These are phyloP conservation scores for Tauraco erythrolophus DNA, from an alignment of 2,113 vertebrate genomes.

Conservation along the genomic window DNA sequence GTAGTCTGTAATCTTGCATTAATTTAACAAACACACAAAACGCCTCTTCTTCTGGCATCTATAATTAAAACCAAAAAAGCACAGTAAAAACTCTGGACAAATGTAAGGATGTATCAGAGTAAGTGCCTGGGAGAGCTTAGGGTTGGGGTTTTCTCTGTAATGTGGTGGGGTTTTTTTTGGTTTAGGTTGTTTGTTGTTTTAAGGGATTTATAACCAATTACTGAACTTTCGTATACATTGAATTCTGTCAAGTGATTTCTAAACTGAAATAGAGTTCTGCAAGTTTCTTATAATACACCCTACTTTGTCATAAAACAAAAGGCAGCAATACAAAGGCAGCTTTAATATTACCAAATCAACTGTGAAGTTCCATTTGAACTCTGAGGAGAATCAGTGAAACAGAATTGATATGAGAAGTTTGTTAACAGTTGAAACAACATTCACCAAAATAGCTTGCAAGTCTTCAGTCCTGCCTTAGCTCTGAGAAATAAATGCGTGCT, in stretches of 20 bases:
- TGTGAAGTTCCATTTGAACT: neutral
- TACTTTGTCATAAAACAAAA: neutral
- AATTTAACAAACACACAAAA: conserved; percentile 99
- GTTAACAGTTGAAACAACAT: neutral
- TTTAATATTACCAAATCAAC: neutral
- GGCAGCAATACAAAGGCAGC: neutral
- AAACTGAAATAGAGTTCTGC: neutral
- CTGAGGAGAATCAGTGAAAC: neutral
- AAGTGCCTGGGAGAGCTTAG: neutral
- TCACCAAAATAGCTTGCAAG: neutral
- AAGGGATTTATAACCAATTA: neutral
- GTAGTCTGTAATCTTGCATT: conserved; percentile 98
- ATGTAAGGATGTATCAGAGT: neutral
- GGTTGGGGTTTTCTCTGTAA: too few species aligned
- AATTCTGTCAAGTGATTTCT: neutral
- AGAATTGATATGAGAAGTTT: neutral
- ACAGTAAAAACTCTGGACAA: conserved; percentile 13
- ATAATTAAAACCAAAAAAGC: conserved; percentile 18
- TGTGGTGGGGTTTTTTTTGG: neutral
- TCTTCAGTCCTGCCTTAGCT: neutral
- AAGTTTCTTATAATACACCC: neutral
- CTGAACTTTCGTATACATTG: neutral
- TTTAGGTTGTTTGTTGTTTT: neutral
- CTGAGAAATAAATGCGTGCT: neutral
- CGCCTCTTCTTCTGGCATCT: conserved; percentile 99